Conservation (phyloP, 2,888 invertebrate genomes). For the Clunio marinus region DNA sequence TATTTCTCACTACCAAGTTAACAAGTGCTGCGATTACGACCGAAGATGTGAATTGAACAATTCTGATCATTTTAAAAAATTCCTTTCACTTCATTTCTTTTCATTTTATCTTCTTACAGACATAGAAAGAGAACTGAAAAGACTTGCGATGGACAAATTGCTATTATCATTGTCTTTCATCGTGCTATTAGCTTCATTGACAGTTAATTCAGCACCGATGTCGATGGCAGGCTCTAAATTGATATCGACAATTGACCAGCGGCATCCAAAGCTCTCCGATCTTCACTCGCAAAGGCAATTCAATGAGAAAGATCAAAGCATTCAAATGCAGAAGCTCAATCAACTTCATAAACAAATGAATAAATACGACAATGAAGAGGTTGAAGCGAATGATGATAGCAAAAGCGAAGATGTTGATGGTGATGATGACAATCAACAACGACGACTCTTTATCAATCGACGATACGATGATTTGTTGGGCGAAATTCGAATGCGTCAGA, state of each 20-base stretch:
- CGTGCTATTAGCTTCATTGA: slow-evolving; percentile 25
- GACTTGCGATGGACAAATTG: slow-evolving; percentile 32
- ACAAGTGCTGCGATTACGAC: no score
- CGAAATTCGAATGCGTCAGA: slow-evolving; percentile 3
- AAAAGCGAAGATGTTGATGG: neutral
- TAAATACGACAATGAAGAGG: neutral
- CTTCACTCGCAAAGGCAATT: neutral
- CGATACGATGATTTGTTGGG: neutral
- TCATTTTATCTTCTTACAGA: neutral
- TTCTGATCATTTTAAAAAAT: no score
- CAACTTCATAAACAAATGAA: neutral
- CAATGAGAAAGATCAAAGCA: slow-evolving; percentile 14
- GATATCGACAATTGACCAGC: slow-evolving; percentile 22
- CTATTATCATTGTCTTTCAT: slow-evolving; percentile 26
- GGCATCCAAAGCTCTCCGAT: slow-evolving; percentile 7
- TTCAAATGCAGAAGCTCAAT: slow-evolving; percentile 15
- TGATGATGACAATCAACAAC: neutral
- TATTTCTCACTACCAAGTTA: no score
- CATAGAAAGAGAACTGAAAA: neutral
- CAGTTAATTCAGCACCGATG: slow-evolving; percentile 33
- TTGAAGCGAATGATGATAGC: no score
- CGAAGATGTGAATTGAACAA: no score
- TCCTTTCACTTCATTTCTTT: neutral
- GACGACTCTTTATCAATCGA: neutral
- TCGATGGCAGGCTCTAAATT: slow-evolving; percentile 30